Evolutionary conservation across 2,113 vertebrate species (phyloP), one percentile per base, ranked within the genome.

Genomic region (Falcunculus frontatus): DNA sequence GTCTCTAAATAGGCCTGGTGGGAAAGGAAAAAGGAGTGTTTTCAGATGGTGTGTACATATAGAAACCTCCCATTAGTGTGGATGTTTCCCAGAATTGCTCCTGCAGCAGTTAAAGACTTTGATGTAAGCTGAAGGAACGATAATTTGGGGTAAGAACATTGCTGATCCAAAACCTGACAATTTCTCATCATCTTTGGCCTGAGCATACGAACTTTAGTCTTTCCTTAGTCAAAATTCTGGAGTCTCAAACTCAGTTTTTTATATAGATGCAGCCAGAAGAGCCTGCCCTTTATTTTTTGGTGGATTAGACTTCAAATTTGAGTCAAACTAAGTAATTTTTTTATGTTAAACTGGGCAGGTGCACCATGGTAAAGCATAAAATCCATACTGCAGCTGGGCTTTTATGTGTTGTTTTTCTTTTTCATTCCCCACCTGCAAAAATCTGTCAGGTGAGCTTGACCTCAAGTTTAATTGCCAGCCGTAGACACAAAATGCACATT

Each of bases 71-170:
- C 49, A 33, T 85, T 75, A 85, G 23, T 5, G 44, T 35, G 39
- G 32, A 50, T 55, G 18, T 49, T 75, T 90, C 57, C 65, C 56
- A 50, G 78, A 77, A 93, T 22, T 78, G 29, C 32, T 91, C 26
- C 67, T 85, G 44, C 30, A 33, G 39, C 44, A 39, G 23, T 35
- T 83, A 33, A 62, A 72, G 35, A 4, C 23, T 67, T 62, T 18
- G 23, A 33, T 0, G 0, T n/a, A 52, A 79, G 8, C 27, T 79
- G 49, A 72, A 82, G 33, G 26, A 72, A 29, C 0, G 20, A 37
- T 13, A 76, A 86, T 13, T 18, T 69, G 22, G 19, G 17, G 9
- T 47, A 72, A 84, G n/a, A 53, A 60, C 8, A 20, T 39, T n/a
- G 13, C 19, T 80, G 29, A 80, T 80, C 6, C 10, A 52, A 55